Percentiles rank a stretch among this genome's conserved stretches.
These are phyloP conservation scores for Carassius gibelio DNA, from an alignment of 2,113 vertebrate species.

Conservation along the genomic window DNA sequence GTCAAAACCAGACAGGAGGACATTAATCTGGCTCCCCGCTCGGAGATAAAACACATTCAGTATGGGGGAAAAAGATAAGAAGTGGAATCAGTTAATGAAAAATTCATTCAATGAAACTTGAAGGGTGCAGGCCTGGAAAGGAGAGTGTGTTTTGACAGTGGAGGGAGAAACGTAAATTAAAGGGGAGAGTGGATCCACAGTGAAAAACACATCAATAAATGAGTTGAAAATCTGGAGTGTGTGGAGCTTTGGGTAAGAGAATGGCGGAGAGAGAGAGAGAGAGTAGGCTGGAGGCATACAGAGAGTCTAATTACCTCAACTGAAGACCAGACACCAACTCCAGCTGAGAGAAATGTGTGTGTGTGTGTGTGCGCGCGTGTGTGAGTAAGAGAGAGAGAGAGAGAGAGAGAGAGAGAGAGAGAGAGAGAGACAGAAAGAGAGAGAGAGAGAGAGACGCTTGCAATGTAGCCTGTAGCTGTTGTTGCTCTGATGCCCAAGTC, in stretches of 20 bases:
- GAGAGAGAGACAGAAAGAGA: background rate
- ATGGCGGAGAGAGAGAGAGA: background rate
- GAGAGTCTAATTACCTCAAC: constrained; percentile 54
- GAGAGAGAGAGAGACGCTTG: background rate
- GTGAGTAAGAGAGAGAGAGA: background rate
- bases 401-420: background rate
- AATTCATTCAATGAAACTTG: constrained; percentile 56
- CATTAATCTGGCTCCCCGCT: constrained; percentile 48
- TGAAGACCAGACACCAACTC: constrained; percentile 39
- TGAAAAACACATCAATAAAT: constrained; percentile 81
- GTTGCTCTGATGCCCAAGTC: constrained; percentile 35
- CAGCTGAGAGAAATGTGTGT: constrained; percentile 18
- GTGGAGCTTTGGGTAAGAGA: constrained; percentile 11
- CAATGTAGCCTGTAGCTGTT: constrained; percentile 40
- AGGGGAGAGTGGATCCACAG: constrained; percentile 71
- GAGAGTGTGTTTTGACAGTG: constrained; percentile 60
- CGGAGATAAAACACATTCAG: constrained; percentile 28
- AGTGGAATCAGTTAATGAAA: constrained; percentile 54
- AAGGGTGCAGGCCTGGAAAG: constrained; percentile 47
- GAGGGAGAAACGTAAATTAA: constrained; percentile 53
- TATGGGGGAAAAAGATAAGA: constrained; percentile 12
- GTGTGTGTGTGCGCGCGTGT: no score
- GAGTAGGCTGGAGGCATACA: background rate
- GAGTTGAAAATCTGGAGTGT: constrained; percentile 61
- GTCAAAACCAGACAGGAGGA: constrained; percentile 26